Evolutionary conservation across 2,888 invertebrate genomes (phyloP), one percentile per base, ranked within the genome.

Genomic region (Troides oblongomaculatus): DNA sequence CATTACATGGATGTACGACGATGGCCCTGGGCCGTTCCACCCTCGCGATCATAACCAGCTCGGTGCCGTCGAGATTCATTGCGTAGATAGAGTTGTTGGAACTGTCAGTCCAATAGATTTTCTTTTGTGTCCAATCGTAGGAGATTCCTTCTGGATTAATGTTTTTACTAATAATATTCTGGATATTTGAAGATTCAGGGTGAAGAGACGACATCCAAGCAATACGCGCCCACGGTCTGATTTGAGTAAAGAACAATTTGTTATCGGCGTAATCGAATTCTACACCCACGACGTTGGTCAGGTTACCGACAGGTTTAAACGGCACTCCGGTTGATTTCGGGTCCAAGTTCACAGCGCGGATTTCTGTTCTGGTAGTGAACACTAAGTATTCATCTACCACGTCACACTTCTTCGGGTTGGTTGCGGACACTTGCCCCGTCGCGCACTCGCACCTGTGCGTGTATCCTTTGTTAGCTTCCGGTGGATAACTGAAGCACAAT

Each of bases 81-180:
- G 98, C 97, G 80, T 98, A 98, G 69, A 99, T 98, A 17, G 97
- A 97, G 78, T 97, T 97, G 78, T 98, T 98, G 0, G 97, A 96
- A 43, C 98, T 97, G 81, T 99, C 99, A 0, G 99, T 98, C 98
- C 99, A 99, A 86, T 99, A 99, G 56, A 99, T 95, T 85, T 99
- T 99, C 83, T 97, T 97, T 77, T 98, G 98, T 0, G 99, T 97
- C 99, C 99, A 99, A 83, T 99, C 99, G 82, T 98, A 98, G 0
- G 98, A 97, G 73, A 98, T 96, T 6, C 98, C 98, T 85, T 98
- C 98, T 0, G 98, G 98, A 86, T 97, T 98, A 68, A 98, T 97
- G 30, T 97, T 96, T 81, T 95, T 95, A 76, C 88, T 95, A 50
- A 97, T 94, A 1, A 97, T 94, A 68, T 94, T 95, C 62, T 94